Base-by-base conservation (phyloP, 2,888 invertebrate genomes). In the Epistrophella euchroma region DNA sequence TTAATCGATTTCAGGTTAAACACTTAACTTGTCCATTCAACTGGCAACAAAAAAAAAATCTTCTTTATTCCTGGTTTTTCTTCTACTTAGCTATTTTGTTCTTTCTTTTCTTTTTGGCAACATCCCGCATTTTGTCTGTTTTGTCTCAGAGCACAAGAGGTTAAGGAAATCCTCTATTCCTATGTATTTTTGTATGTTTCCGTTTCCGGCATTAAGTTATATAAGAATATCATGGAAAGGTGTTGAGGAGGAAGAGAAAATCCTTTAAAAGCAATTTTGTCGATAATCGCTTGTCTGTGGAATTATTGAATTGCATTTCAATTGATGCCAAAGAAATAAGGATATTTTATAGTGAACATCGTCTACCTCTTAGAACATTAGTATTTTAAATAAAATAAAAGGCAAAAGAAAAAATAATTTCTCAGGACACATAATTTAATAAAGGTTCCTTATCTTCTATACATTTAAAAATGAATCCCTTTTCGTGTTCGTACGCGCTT, bases 1-100 rank as follows among this genome's bases (percentile, higher is more conserved):
- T 86, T 86, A 86, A 86, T 86, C 86, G 86, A 86, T 86, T 86
- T 74, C 77, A 70, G 82, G 82, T 82, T 86, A 86, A 76, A 82
- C 77, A 82, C 73, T 86, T 86, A 82, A 77, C 70, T 86, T 71
- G 64, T 64, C 50, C 77, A 60, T 77, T 82, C 86, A 77, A 71
- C 76, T 74, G 82, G 82, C 64, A 86, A 73, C n/a, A 68, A 52
- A 76, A 75, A 47, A 64, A 45, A 72, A 76, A n/a, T n/a, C n/a
- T 76, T 55, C 40, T 60, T 77, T 85, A 76, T 70, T 52, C 37
- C 60, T n/a, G 11, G 58, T 37, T 47, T 10, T 45, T 25, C 28
- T 47, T 62, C n/a, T 22, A n/a, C 19, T 37, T 19, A 6, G 28
- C 5, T 28, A 28, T 28, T 28, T 7, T 62, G 43, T 15, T 19